Evolutionary conservation across 2,888 invertebrate species (phyloP).

Genomic region (Brachypalpus laphriformis): DNA sequence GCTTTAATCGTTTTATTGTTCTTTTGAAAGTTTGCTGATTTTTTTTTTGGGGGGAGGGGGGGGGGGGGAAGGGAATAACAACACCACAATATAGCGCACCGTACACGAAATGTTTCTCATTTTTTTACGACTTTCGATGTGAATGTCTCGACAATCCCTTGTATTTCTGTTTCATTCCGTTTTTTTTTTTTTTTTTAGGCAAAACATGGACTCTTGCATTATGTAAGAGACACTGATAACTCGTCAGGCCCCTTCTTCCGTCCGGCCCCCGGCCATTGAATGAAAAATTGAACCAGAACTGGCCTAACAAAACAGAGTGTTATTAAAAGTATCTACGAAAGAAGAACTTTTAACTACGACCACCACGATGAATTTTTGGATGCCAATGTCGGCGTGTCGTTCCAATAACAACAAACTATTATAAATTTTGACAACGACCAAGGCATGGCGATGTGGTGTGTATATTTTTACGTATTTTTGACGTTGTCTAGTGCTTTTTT

Average conservation of each 20-base stretch:
- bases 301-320: not conserved
- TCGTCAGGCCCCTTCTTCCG: not conserved
- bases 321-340: not conserved
- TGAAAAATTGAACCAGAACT: not conserved
- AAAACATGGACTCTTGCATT: constrained; percentile 37
- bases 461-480: constrained; percentile 24
- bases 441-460: not conserved
- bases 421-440: constrained; percentile 54
- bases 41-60: no score
- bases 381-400: constrained; percentile 15
- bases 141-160: constrained; percentile 6
- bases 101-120: not conserved
- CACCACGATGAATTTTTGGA: constrained; percentile 41
- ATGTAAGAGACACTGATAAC: constrained; percentile 20
- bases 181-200: constrained; percentile 5
- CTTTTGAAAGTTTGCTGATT: constrained; percentile 1
- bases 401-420: constrained; percentile 35
- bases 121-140: constrained; percentile 18
- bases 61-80: not conserved
- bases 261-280: not conserved
- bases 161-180: not conserved
- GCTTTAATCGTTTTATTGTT: constrained; percentile 45
- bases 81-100: not conserved
- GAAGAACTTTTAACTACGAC: constrained; percentile 22
- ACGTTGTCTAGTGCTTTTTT: constrained; percentile 30